Percentiles rank a stretch among this genome's conserved stretches.
Evolutionary conservation across 37 sponge, comb jelly and placozoan species (phyloP).

Genomic region (Eunapius fragilis): DNA sequence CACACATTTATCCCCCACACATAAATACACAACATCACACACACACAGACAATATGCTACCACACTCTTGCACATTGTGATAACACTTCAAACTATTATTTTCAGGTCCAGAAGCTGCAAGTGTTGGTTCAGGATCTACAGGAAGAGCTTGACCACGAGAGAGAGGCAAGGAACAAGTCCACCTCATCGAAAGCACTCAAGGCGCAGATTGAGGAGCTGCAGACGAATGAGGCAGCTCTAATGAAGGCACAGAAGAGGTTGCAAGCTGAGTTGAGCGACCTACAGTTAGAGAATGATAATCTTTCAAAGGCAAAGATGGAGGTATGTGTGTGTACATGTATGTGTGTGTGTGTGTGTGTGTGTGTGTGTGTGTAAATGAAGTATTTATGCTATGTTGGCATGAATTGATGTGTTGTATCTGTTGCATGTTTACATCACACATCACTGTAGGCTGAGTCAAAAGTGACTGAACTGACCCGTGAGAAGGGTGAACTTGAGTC

Average conservation of each 20-base stretch:
- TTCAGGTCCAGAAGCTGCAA: slow-evolving; percentile 32
- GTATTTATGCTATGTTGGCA: too few relatives aligned
- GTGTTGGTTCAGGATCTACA: slow-evolving; percentile 27
- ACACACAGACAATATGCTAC: not conserved
- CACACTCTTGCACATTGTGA: not conserved
- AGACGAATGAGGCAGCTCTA: slow-evolving; percentile 45
- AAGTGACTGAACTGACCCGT: slow-evolving; percentile 62
- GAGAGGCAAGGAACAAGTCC: slow-evolving; percentile 42
- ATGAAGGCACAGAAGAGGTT: slow-evolving; percentile 68
- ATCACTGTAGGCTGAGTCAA: slow-evolving; percentile 48
- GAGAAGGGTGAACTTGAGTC: slow-evolving; percentile 78
- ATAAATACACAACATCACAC: not conserved
- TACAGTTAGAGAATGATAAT: slow-evolving; percentile 65
- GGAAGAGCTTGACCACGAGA: slow-evolving; percentile 63
- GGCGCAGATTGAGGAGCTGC: slow-evolving; percentile 65
- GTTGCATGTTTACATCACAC: too few relatives aligned
- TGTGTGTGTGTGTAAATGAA: not conserved
- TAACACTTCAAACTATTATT: not conserved
- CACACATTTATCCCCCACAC: not conserved
- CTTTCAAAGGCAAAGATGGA: slow-evolving; percentile 57
- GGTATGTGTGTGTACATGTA: slow-evolving; percentile 11
- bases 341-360: not conserved
- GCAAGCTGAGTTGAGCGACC: slow-evolving; percentile 65
- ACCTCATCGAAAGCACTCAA: slow-evolving; percentile 38
- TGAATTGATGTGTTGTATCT: too few relatives aligned